Conservation (phyloP, 2,113 vertebrate species). For the Cephalopholis sonnerati region DNA sequence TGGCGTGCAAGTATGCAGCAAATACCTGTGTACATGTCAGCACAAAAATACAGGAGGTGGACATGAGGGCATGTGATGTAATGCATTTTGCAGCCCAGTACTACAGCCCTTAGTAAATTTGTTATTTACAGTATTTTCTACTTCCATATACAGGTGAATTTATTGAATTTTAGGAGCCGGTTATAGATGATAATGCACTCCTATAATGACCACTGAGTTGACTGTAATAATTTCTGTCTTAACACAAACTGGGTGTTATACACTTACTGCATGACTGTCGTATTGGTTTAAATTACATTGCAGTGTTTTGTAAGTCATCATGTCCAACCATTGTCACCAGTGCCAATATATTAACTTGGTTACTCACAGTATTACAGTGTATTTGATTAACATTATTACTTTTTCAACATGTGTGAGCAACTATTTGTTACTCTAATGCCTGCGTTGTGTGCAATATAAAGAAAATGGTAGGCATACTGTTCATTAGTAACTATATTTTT, state of each 20-base stretch:
- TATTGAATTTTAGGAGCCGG: background rate
- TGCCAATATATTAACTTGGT: background rate
- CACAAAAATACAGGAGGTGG: conserved; percentile 10
- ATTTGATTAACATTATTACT: no score
- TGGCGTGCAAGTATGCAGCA: conserved; percentile 5
- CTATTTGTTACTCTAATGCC: no score
- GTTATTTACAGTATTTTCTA: background rate
- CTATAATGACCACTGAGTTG: background rate
- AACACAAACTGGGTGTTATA: background rate
- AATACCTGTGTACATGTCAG: conserved; percentile 41
- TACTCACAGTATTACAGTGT: background rate
- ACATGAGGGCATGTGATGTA: background rate
- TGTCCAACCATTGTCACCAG: background rate
- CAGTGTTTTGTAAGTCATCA: background rate
- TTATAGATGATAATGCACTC: background rate
- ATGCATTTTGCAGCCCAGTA: background rate
- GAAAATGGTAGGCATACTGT: no score
- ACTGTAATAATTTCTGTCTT: background rate
- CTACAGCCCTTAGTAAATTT: no score
- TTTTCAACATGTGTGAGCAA: no score
- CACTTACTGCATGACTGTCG: background rate
- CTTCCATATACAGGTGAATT: no score
- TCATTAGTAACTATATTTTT: background rate
- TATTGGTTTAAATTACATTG: background rate
- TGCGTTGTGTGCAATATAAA: no score